phyloP scores from a whole-genome alignment of 1,140 invertebrate species.

The Formica exsecta region DNA sequence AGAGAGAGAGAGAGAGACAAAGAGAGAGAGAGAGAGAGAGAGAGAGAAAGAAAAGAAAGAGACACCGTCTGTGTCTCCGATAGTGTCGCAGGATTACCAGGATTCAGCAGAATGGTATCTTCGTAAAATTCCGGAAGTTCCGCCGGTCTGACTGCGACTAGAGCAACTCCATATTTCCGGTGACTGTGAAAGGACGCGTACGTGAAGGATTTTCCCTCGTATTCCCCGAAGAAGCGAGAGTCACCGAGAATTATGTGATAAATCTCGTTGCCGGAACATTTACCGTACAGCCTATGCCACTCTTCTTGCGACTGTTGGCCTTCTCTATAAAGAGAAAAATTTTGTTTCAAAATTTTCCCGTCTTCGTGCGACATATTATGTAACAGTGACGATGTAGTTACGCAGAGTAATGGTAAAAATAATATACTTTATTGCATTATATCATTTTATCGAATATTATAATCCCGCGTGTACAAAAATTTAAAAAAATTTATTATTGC shows the following conservation, averaged over 20 bases:
- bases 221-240: conserved; percentile 98
- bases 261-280: conserved; percentile 99
- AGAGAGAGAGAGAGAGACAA: too few relatives aligned
- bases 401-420: background rate
- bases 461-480: background rate
- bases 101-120: conserved; percentile 97
- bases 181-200: conserved; percentile 99
- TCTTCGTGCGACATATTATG: background rate
- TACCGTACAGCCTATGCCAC: conserved; percentile 98
- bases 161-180: conserved; percentile 98
- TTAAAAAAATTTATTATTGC: background rate
- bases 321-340: conserved; percentile 90
- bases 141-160: conserved; percentile 97
- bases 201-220: conserved; percentile 99
- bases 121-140: conserved; percentile 98
- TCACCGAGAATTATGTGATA: conserved; percentile 98
- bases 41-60: background rate
- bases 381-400: background rate
- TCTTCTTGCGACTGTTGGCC: conserved; percentile 98
- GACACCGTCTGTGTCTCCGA: background rate
- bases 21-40: too few relatives aligned
- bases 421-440: background rate
- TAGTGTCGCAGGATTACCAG: conserved; percentile 84
- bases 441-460: background rate
- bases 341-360: background rate